phyloP scores from a whole-genome alignment of 2,113 vertebrate genomes.

The Pica pica region DNA sequence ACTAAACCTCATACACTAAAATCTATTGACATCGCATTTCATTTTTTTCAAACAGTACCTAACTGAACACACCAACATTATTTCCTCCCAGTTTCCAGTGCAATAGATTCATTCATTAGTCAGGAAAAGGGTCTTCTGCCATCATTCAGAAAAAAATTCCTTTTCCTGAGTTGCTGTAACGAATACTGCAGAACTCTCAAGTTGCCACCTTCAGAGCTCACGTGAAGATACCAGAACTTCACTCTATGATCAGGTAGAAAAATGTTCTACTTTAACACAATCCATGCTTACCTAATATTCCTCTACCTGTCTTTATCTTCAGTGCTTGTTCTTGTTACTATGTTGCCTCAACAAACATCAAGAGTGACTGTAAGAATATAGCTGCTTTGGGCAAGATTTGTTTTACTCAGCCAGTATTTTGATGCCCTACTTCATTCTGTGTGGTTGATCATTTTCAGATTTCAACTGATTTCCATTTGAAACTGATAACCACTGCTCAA shows the following conservation, averaged over 20 bases:
- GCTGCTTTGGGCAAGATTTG: neutral
- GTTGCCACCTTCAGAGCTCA: neutral
- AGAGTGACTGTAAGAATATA: neutral
- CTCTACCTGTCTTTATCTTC: neutral
- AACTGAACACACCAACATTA: neutral
- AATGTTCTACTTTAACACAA: neutral
- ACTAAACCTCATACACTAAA: neutral
- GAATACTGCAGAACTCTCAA: neutral
- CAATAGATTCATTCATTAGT: neutral
- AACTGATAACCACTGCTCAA: neutral
- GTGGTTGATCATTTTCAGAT: neutral
- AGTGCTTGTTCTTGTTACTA: neutral
- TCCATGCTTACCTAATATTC: neutral
- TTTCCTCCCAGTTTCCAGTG: neutral
- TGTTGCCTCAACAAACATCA: neutral
- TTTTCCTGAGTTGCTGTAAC: neutral
- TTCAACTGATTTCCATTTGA: neutral
- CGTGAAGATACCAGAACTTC: neutral
- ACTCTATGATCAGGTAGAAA: rapidly evolving
- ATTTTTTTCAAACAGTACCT: neutral
- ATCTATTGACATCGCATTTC: neutral
- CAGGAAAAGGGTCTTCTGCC: neutral
- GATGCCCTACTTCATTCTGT: neutral
- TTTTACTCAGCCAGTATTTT: neutral
- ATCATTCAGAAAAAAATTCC: neutral